Conservation (phyloP, 2,797 vertebrate genomes). For the Cercopithecus petaurista region DNA sequence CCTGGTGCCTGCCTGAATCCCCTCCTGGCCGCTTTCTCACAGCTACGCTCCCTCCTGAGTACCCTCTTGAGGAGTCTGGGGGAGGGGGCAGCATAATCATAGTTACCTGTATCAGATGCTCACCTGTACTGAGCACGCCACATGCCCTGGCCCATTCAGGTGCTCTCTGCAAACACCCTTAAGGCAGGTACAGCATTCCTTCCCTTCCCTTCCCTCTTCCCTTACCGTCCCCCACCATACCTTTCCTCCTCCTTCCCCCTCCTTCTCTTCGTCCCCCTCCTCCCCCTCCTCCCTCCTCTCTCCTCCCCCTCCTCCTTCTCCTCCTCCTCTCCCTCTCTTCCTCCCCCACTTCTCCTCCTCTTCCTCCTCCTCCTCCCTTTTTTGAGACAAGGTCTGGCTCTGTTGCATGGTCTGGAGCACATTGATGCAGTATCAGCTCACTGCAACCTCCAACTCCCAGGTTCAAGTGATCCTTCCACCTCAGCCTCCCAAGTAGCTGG, state of each 20-base stretch:
- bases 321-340: background rate
- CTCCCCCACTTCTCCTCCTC: background rate
- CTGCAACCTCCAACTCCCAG: too few species aligned
- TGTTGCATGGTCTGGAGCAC: background rate
- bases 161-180: background rate
- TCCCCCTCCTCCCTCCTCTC: too few species aligned
- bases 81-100: background rate
- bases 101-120: background rate
- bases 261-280: too few species aligned
- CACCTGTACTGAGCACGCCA: background rate
- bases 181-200: background rate
- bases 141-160: background rate
- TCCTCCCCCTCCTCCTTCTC: too few species aligned
- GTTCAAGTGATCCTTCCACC: too few species aligned
- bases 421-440: too few species aligned
- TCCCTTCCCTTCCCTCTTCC: too few species aligned
- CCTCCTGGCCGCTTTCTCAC: background rate
- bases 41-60: too few species aligned
- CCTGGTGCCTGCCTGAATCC: rapidly evolving
- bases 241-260: too few species aligned
- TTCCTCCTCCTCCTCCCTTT: background rate
- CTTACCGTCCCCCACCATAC: background rate
- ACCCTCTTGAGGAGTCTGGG: background rate
- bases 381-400: background rate
- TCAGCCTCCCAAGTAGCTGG: too few species aligned